phyloP scores from a whole-genome alignment of 2,888 invertebrate genomes.

The Tromatobia lineatoria region DNA sequence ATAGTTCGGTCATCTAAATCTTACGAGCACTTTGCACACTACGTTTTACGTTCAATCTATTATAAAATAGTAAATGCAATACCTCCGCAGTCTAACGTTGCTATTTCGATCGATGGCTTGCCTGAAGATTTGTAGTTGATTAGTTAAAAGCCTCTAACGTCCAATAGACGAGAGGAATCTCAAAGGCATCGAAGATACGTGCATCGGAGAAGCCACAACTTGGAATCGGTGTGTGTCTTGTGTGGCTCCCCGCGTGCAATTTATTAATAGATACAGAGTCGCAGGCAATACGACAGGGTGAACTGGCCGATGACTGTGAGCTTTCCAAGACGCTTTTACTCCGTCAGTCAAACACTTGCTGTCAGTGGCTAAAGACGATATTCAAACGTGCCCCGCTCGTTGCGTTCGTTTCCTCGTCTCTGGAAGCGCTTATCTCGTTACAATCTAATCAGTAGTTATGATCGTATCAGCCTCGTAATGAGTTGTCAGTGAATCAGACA shows the following conservation, averaged over 20 bases:
- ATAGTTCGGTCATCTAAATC: slow-evolving; percentile 7
- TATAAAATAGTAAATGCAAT: slow-evolving; percentile 15
- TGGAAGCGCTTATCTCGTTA: not conserved
- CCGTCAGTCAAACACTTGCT: slow-evolving; percentile 83
- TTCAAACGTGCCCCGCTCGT: slow-evolving; percentile 2
- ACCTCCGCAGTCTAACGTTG: not conserved
- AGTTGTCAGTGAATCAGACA: slow-evolving; percentile 14
- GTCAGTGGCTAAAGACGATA: slow-evolving; percentile 75
- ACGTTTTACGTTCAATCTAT: slow-evolving; percentile 22
- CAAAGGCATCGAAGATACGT: slow-evolving; percentile 68
- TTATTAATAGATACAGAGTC: slow-evolving; percentile 69
- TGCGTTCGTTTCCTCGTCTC: slow-evolving; percentile 10
- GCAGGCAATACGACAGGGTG: slow-evolving; percentile 71
- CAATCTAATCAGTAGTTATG: slow-evolving; percentile 12
- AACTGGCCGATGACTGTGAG: slow-evolving; percentile 80
- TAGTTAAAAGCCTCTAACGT: slow-evolving; percentile 52
- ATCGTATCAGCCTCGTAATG: slow-evolving; percentile 19
- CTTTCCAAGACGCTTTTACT: slow-evolving; percentile 72
- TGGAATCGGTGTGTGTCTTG: slow-evolving; percentile 75
- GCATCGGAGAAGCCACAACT: slow-evolving; percentile 72
- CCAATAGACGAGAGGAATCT: slow-evolving; percentile 44
- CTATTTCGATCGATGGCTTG: slow-evolving; percentile 65
- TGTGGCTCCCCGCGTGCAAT: slow-evolving; percentile 67
- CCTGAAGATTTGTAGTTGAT: slow-evolving; percentile 56
- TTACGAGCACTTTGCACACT: slow-evolving; percentile 23